Conservation (phyloP, 2,113 vertebrate genomes). For the Nettapus auritus region DNA sequence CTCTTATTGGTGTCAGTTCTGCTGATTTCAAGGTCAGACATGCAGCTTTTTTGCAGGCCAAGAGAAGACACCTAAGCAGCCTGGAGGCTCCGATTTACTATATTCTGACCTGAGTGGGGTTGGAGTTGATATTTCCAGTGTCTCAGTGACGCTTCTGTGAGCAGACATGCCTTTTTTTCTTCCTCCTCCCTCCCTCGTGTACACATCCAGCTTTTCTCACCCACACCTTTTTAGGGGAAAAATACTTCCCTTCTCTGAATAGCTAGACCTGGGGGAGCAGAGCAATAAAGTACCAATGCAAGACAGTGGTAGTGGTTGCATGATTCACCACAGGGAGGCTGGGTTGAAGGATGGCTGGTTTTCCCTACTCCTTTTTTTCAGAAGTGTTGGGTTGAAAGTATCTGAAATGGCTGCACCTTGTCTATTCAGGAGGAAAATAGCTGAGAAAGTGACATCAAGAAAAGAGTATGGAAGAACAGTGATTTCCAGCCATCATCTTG, state of each 20-base stretch:
- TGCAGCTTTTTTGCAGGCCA: neutral
- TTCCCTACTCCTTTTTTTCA: neutral
- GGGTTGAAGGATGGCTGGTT: neutral
- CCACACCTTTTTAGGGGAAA: neutral
- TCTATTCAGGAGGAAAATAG: neutral
- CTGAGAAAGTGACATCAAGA: neutral
- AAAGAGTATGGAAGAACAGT: neutral
- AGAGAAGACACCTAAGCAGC: neutral
- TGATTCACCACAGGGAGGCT: neutral
- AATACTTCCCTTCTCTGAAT: neutral
- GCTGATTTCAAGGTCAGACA: neutral
- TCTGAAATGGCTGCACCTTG: neutral
- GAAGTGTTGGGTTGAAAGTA: neutral
- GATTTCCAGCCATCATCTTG: neutral
- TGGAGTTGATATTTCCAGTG: neutral
- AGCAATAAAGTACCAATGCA: neutral
- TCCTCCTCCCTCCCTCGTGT: neutral
- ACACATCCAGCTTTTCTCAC: neutral
- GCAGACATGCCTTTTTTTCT: neutral
- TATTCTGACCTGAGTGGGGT: neutral
- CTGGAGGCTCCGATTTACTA: neutral
- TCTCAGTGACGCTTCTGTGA: neutral
- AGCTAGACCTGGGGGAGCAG: neutral
- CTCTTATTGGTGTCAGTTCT: neutral
- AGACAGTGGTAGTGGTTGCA: neutral